A percentile compares a stretch with the other conserved stretches of the same genome.
Evolutionary conservation across 2,113 vertebrate genomes (phyloP).

Genomic region (Petrocephalus zakoni): DNA sequence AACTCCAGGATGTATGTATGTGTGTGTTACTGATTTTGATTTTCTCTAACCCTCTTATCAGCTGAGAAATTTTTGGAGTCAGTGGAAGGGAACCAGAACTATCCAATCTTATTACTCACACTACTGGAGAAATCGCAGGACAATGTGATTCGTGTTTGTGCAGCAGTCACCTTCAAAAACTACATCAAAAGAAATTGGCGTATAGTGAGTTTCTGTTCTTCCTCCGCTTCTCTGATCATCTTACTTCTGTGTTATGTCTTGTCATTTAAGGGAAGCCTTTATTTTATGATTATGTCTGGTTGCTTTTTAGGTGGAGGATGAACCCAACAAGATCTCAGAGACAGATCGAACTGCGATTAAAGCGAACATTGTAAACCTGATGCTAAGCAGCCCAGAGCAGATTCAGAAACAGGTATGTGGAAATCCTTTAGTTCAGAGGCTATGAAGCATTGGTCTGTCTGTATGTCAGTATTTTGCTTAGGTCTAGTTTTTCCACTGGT

Average conservation of each 20-base stretch:
- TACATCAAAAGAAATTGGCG: slow-evolving; percentile 99
- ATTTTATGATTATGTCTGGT: slow-evolving; percentile 1
- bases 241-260: background rate
- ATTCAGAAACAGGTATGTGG: slow-evolving; percentile 91
- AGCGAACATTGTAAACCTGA: slow-evolving; percentile 95
- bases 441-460: background rate
- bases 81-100: slow-evolving; percentile 93
- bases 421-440: background rate
- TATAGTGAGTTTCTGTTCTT: slow-evolving; percentile 70
- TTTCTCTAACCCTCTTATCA: slow-evolving; percentile 42
- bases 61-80: slow-evolving; percentile 97
- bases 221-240: background rate
- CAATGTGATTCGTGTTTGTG: slow-evolving; percentile 91
- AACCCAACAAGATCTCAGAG: slow-evolving; percentile 94
- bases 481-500: background rate
- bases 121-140: slow-evolving; percentile 92
- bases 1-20: background rate
- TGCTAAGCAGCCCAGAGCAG: slow-evolving; percentile 96
- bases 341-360: slow-evolving; percentile 85
- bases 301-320: slow-evolving; percentile 82
- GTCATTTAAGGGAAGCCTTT: background rate
- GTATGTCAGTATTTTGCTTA: background rate
- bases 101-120: slow-evolving; percentile 83
- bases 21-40: background rate
- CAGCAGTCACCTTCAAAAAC: slow-evolving; percentile 96